Evolutionary conservation across 2,888 invertebrate genomes (phyloP), one percentile per base, ranked within the genome.

Genomic region (Apomyelois bistriatella): DNA sequence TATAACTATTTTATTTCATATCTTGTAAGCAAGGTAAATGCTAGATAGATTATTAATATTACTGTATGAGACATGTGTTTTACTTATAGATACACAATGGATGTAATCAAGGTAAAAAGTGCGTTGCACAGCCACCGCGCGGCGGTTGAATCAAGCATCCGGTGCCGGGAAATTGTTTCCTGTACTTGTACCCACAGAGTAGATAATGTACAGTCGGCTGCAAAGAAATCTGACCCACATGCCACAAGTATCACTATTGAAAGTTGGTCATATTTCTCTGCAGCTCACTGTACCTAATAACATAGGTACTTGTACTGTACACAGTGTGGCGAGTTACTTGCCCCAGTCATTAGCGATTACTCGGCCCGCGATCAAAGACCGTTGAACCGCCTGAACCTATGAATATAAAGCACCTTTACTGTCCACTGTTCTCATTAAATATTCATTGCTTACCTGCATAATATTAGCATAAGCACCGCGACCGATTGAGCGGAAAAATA

Each of bases 321-420:
- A 15, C 9, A 13, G 16, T 8, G 16, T 9, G 16, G 8, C 0
- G 3, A 16, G 16, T 10, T 15, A 46, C 16, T 10, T 15, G 30
- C 13, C 15, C 13, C 5, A 46, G 1, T 53, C 55, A 57, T 65
- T 64, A 62, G 53, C 57, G 58, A 65, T 67, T 60, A 63, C 65
- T 59, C 59, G 59, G 54, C 54, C 56, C 54, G 65, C 66, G 72
- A 74, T 72, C 72, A 71, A 73, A 74, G 74, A 70, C 69, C 69
- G 63, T 66, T 75, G 74, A 78, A 74, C 74, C 63, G 64, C 62
- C 60, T 74, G 74, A 78, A 75, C 69, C 67, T 60, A 70, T 80
- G 77, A 77, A 82, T 80, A 76, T 74, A 78, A 79, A 80, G 65
- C 70, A 65, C 65, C 64, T 67, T 67, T 70, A 58, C 70, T 73